phyloP scores from a whole-genome alignment of 2,888 invertebrate species.

The Halictus quadricinctus region DNA sequence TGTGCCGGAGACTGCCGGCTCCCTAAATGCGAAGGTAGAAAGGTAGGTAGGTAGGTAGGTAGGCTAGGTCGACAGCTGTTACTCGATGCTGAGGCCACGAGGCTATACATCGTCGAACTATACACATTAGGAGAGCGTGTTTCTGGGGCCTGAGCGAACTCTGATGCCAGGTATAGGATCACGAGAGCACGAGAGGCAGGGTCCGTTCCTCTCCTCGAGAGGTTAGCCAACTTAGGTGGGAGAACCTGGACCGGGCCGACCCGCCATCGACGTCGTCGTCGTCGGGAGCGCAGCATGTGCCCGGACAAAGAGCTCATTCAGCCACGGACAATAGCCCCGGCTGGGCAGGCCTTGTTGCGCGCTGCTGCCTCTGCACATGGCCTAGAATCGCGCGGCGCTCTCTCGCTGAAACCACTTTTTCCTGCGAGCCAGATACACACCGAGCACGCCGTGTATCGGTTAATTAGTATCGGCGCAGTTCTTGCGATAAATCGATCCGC shows the following conservation, averaged over 20 bases:
- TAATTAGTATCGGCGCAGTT: constrained; percentile 22
- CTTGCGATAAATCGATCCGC: constrained; percentile 32
- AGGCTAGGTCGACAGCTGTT: constrained; percentile 66
- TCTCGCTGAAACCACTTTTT: constrained; percentile 32
- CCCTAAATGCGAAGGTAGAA: constrained; percentile 34
- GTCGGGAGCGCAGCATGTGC: constrained; percentile 60
- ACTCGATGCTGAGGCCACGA: constrained; percentile 50
- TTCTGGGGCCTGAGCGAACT: constrained; percentile 31
- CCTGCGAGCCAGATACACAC: constrained; percentile 13
- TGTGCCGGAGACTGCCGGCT: background rate
- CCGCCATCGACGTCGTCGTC: constrained; percentile 54
- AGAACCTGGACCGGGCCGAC: constrained; percentile 40
- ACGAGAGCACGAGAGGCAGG: constrained; percentile 24
- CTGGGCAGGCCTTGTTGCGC: constrained; percentile 42
- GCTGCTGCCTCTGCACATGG: constrained; percentile 30
- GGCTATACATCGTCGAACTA: constrained; percentile 45
- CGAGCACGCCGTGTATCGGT: constrained; percentile 15
- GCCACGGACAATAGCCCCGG: constrained; percentile 67
- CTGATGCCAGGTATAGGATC: background rate
- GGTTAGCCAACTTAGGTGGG: constrained; percentile 28
- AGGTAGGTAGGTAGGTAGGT: constrained; percentile 26
- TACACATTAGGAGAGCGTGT: constrained; percentile 46
- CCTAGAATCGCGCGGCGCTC: constrained; percentile 19
- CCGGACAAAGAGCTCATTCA: constrained; percentile 71
- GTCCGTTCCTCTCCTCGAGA: constrained; percentile 31